phyloP scores from a whole-genome alignment of 2,888 invertebrate species.

The Drosophila pegasa region DNA sequence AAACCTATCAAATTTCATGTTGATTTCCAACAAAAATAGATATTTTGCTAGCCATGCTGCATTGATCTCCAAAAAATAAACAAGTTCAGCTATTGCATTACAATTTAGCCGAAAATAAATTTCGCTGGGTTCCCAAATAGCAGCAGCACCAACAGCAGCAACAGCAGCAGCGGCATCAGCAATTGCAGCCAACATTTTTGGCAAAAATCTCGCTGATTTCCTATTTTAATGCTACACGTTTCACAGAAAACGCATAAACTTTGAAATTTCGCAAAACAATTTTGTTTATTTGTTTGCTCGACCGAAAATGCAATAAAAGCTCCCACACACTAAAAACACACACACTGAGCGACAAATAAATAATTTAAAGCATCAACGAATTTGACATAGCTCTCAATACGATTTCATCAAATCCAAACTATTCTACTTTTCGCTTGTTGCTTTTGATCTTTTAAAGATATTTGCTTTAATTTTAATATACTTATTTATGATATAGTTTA shows the following conservation, averaged over 20 bases:
- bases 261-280: conserved; percentile 44
- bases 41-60: conserved; percentile 17
- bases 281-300: conserved; percentile 58
- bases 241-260: conserved; percentile 57
- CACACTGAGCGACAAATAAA: conserved; percentile 11
- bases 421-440: not conserved
- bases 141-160: conserved; percentile 8
- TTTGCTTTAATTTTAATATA: not conserved
- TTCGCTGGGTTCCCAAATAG: conserved; percentile 33
- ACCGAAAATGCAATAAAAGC: conserved; percentile 62
- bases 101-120: conserved; percentile 46
- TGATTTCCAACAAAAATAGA: conserved; percentile 35
- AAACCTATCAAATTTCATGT: conserved; percentile 27
- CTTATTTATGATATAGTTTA: not conserved
- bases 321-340: conserved; percentile 26
- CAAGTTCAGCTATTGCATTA: conserved; percentile 58
- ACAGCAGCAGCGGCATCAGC: conserved; percentile 13
- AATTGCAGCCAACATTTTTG: conserved; percentile 39
- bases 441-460: not conserved
- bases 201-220: conserved; percentile 26
- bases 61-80: conserved; percentile 41
- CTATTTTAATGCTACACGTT: conserved; percentile 59
- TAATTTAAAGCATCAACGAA: conserved; percentile 4
- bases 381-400: conserved; percentile 7
- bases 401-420: not conserved